Evolutionary conservation across 2,888 invertebrate genomes (phyloP).

Genomic region (Agriotes lineatus): DNA sequence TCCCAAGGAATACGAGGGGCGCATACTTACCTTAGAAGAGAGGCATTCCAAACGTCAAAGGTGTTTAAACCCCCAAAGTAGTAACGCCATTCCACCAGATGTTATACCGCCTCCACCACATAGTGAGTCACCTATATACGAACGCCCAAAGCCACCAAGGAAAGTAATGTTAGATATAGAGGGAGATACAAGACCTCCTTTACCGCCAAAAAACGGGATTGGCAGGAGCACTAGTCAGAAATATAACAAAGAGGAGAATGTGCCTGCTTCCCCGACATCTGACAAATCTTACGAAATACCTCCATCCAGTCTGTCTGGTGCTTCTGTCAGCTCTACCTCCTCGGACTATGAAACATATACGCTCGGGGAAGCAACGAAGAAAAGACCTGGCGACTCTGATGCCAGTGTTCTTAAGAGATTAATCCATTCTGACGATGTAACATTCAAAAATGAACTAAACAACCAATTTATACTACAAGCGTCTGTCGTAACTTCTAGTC

Average conservation of each 20-base stretch:
- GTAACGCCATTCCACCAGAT: conserved; percentile 73
- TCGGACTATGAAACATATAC: conserved; percentile 68
- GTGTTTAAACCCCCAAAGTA: conserved; percentile 68
- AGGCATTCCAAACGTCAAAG: conserved; percentile 82
- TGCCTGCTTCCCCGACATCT: conserved; percentile 59
- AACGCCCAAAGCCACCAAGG: conserved; percentile 72
- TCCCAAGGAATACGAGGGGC: conserved; percentile 70
- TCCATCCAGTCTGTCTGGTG: conserved; percentile 60
- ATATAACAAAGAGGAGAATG: conserved; percentile 28
- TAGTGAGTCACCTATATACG: conserved; percentile 69
- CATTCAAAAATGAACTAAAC: conserved; percentile 56
- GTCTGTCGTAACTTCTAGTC: conserved; percentile 35
- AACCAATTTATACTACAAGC: conserved; percentile 59
- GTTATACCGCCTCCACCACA: conserved; percentile 76
- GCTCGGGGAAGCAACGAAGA: conserved; percentile 34
- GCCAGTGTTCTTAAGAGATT: conserved; percentile 46
- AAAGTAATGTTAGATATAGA: conserved; percentile 65
- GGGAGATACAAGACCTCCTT: conserved; percentile 59
- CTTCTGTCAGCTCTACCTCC: conserved; percentile 68
- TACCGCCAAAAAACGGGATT: conserved; percentile 76
- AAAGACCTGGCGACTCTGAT: not conserved
- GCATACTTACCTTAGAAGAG: conserved; percentile 78
- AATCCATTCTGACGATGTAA: conserved; percentile 50
- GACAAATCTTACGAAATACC: conserved; percentile 44
- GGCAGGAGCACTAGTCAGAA: conserved; percentile 60